Evolutionary conservation across 2,113 vertebrate species (phyloP).

Genomic region (Oncorhynchus clarkii): DNA sequence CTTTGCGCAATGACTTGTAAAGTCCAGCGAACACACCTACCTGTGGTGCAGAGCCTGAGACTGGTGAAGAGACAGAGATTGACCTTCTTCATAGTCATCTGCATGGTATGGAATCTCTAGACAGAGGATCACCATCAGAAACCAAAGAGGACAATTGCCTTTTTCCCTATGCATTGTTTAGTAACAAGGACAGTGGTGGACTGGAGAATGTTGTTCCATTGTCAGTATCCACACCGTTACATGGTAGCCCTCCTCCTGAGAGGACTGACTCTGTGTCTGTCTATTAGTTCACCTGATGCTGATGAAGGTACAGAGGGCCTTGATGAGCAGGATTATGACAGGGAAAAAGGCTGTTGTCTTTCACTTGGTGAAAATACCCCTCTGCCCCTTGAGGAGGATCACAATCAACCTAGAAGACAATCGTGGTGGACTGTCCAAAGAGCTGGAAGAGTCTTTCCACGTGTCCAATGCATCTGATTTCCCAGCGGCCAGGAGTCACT

Average conservation of each 20-base stretch:
- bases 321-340: slow-evolving; percentile 7
- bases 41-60: slow-evolving; percentile 29
- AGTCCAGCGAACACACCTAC: slow-evolving; percentile 38
- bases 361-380: slow-evolving; percentile 12
- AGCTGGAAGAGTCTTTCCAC: slow-evolving; percentile 61
- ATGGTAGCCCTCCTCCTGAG: slow-evolving; percentile 28
- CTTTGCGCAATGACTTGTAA: slow-evolving; percentile 67
- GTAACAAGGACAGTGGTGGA: slow-evolving; percentile 21
- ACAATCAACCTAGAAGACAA: slow-evolving; percentile 16
- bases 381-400: slow-evolving; percentile 17
- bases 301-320: slow-evolving; percentile 21
- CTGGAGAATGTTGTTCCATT: slow-evolving; percentile 15
- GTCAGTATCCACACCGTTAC: slow-evolving; percentile 22
- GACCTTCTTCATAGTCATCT: slow-evolving; percentile 27
- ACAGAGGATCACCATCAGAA: not conserved
- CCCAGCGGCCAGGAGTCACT: slow-evolving; percentile 1
- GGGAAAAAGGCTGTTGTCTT: not conserved
- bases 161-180: slow-evolving; percentile 27
- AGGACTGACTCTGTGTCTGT: slow-evolving; percentile 6
- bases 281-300: not conserved
- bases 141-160: slow-evolving; percentile 34
- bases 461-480: slow-evolving; percentile 48
- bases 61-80: slow-evolving; percentile 21
- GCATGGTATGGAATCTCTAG: slow-evolving; percentile 25
- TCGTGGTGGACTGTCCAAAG: slow-evolving; percentile 31